Evolutionary conservation across 2,113 vertebrate genomes (phyloP), one percentile per base, ranked within the genome.

Genomic region (Sialia sialis): DNA sequence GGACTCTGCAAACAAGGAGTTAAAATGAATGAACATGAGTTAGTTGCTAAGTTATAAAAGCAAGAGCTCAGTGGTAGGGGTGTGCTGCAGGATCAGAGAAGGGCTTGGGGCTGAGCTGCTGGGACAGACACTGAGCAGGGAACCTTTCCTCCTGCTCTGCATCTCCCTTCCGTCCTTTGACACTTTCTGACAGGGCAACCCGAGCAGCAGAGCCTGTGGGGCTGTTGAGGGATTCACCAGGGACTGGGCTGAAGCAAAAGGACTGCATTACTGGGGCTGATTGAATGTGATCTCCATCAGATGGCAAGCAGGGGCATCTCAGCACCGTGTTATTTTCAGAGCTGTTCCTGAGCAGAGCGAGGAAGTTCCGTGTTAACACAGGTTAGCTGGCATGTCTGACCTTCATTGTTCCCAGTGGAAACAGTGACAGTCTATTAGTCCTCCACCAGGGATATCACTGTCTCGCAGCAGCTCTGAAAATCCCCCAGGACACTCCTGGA

Each of bases 401-500:
- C 96, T 91, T 94, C 91, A 94, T 95, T 93, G 95, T 95, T 95
- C 95, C 93, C 94, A 22, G 64, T 88, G 96, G 93, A 95, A 95
- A 91, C 90, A 44, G 72, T 93, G 94, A 95, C 93, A 93, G 93
- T 95, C 92, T 95, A 90, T 97, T 96, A 95, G 90, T 74, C 52
- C 93, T 96, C 82, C 87, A 74, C 87, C 8, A 95, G 95, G 95
- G 92, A 91, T 95, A 93, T 96, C 90, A 46, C 92, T 93, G 76
- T 92, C 94, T 96, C 93, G 52, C 95, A 95, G 92, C 95, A 96
- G 90, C 83, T 80, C 93, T 67, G 82, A 91, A 94, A 96, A 86
- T 94, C 94, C 95, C 96, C 56, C 75, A 56, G 96, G 94, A 95
- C 67, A 3, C 79, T 95, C 78, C 94, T 93, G 95, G 82, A 96